Base-by-base conservation (phyloP, 1,140 invertebrate species). In the Neoseiulus cucumeris region DNA sequence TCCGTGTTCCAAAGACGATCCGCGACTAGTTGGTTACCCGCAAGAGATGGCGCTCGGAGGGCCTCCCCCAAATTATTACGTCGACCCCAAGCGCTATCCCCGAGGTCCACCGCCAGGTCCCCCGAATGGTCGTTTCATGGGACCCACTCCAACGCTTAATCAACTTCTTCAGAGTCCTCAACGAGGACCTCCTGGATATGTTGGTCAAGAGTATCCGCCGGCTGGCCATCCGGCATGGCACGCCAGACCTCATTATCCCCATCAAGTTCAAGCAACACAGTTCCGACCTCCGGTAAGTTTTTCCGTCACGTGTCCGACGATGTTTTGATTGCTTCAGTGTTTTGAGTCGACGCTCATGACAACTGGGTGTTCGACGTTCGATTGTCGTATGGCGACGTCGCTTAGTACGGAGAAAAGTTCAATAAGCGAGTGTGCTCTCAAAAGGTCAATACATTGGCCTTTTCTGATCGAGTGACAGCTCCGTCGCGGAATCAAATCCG, bases 121-220 rank as follows among this genome's bases (percentile, higher is more conserved):
- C 22, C 51, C 51, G 25, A 59, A 59, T 20, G 51, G 51, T 59
- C 51, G 51, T 17, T 59, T 59, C 51, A 59, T 59, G 51, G 76
- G 89, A 55, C 89, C 88, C 18, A 92, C 89, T 45, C 89, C 90
- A 51, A 92, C 89, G 30, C 78, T 92, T 66, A 92, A 92, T 76
- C 89, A 90, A 71, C 77, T 92, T 70, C 79, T 91, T 42, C 87
- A 89, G 76, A 84, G 85, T 39, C 80, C 81, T 66, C 70, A 70
- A 72, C 71, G 71, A 71, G 67, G 67, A 64, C 70, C 70, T 30
- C 68, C 72, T 29, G 65, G 29, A 25, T 44, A 45, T 47, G 44
- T 45, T 18, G 66, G 69, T 45, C 75, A 73, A 70, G 75, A 74
- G 65, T 75, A 75, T 18, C 75, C 76, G 68, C 73, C 74, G 33